phyloP scores from a whole-genome alignment of 2,797 vertebrate species.

The Myotis findleyi region DNA sequence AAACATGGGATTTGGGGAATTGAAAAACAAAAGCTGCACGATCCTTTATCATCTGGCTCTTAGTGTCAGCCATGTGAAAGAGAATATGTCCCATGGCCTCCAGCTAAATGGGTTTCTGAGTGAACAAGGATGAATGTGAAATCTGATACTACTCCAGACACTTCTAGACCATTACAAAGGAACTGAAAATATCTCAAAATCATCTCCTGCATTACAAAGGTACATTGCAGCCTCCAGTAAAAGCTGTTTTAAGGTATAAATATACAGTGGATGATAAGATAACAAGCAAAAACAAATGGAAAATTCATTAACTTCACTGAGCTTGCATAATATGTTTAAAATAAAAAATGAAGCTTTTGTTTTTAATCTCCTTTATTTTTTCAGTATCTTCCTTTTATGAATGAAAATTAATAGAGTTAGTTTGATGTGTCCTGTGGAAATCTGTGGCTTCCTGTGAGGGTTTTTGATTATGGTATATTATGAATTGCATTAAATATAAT shows the following conservation, averaged over 20 bases:
- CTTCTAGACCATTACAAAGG: neutral
- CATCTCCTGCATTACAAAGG: neutral
- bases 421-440: neutral
- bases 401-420: neutral
- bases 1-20: neutral
- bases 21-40: neutral
- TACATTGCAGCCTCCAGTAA: neutral
- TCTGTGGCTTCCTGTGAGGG: neutral
- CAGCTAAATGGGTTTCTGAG: conserved; percentile 45
- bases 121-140: conserved; percentile 38
- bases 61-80: conserved; percentile 43
- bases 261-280: neutral
- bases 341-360: neutral
- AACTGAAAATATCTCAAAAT: conserved; percentile 39
- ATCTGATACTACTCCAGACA: conserved; percentile 34
- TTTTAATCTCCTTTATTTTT: neutral
- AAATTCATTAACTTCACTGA: conserved; percentile 32
- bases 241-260: neutral
- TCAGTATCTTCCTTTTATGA: neutral
- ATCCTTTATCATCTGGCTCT: conserved; percentile 42
- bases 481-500: neutral
- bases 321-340: conserved; percentile 2
- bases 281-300: conserved; percentile 45
- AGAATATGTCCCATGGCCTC: neutral
- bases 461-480: neutral